These are phyloP conservation scores for Anagyrus pseudococci DNA, from an alignment of 2,888 invertebrate species.

Conservation along the genomic window DNA sequence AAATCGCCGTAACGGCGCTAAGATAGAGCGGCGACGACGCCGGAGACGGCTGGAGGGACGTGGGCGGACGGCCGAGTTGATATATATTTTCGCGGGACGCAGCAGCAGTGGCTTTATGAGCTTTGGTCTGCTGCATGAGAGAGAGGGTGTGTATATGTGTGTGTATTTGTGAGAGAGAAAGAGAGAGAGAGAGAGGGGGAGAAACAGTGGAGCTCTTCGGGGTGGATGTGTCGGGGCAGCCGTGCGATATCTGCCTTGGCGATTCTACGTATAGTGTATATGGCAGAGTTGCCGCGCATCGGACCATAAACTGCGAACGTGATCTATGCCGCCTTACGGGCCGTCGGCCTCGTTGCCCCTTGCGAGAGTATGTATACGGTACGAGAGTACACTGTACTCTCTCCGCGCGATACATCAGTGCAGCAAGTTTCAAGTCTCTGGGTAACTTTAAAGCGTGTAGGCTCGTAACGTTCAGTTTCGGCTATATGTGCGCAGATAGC, in stretches of 20 bases:
- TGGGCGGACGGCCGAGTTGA: slow-evolving; percentile 26
- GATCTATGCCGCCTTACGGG: slow-evolving; percentile 47
- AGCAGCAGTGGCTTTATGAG: slow-evolving; percentile 56
- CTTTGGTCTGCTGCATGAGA: slow-evolving; percentile 60
- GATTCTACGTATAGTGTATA: slow-evolving; percentile 48
- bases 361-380: no score
- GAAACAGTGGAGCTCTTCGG: slow-evolving; percentile 53
- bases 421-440: no score
- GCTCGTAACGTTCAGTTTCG: no score
- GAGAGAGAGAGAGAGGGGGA: no score
- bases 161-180: no score
- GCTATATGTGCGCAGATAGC: background rate
- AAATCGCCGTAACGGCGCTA: slow-evolving; percentile 59
- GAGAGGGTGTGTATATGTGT: no score
- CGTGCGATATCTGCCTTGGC: slow-evolving; percentile 19
- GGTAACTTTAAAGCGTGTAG: no score
- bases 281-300: slow-evolving; percentile 57
- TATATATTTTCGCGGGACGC: slow-evolving; percentile 57
- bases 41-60: slow-evolving; percentile 39
- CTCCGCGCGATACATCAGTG: no score
- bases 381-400: no score
- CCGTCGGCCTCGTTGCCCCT: slow-evolving; percentile 39
- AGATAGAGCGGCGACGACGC: slow-evolving; percentile 51
- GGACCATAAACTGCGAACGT: slow-evolving; percentile 55
- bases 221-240: slow-evolving; percentile 46